Conservation (phyloP, 2,888 invertebrate species). For the Mesochorus sp. region DNA sequence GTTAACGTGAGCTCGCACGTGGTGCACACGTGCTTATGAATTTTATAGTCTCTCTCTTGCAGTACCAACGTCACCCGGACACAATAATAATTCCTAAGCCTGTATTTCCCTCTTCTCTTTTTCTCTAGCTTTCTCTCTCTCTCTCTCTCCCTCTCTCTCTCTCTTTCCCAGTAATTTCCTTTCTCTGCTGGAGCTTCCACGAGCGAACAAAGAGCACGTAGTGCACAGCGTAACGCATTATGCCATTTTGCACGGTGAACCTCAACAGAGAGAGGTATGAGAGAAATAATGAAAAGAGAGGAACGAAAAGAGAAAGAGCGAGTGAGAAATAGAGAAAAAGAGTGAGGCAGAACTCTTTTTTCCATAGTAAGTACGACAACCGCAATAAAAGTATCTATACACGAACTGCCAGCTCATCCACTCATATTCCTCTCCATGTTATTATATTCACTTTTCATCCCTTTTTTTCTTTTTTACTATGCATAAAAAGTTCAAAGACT, state of each 20-base stretch:
- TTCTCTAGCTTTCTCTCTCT: constrained; percentile 35
- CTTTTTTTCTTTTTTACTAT: neutral
- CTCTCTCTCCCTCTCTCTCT: constrained; percentile 11
- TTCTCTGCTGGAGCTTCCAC: constrained; percentile 36
- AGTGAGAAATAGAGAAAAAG: constrained; percentile 37
- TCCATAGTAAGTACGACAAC: constrained; percentile 45
- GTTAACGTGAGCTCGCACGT: constrained; percentile 42
- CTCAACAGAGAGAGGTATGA: constrained; percentile 34
- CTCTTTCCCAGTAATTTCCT: constrained; percentile 27
- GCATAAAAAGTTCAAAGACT: constrained; percentile 40
- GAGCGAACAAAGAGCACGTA: constrained; percentile 72
- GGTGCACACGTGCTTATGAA: constrained; percentile 56
- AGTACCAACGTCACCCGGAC: constrained; percentile 64
- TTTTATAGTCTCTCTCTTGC: constrained; percentile 53
- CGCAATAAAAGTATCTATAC: constrained; percentile 29
- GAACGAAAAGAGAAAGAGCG: constrained; percentile 2
- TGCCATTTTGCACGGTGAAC: constrained; percentile 68
- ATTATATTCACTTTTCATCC: constrained; percentile 11
- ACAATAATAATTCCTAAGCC: constrained; percentile 69
- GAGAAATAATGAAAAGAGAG: constrained; percentile 32
- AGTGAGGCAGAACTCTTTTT: constrained; percentile 53
- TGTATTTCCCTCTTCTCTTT: constrained; percentile 45
- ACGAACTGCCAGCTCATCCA: constrained; percentile 25
- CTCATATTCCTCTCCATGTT: constrained; percentile 43
- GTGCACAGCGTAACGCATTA: constrained; percentile 68